These are phyloP conservation scores for Nomada flava DNA, from an alignment of 2,888 invertebrate genomes.

Conservation along the genomic window DNA sequence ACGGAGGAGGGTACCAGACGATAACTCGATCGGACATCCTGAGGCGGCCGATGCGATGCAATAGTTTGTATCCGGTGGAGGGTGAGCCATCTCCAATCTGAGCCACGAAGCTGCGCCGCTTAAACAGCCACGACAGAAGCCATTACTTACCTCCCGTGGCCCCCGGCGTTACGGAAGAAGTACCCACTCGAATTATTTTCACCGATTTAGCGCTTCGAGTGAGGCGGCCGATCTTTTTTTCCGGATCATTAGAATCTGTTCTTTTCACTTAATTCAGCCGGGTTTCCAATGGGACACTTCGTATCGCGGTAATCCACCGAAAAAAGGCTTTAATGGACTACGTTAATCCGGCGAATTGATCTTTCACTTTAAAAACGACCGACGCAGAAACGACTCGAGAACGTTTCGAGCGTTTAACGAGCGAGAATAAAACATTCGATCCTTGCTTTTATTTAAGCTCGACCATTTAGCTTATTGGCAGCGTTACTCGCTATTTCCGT, in stretches of 20 bases:
- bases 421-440: conserved; percentile 12
- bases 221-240: conserved; percentile 18
- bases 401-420: conserved; percentile 8
- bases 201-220: conserved; percentile 60
- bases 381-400: neutral
- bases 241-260: conserved; percentile 48
- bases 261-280: conserved; percentile 17
- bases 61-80: conserved; percentile 78
- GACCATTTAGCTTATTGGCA: neutral
- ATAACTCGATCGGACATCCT: conserved; percentile 80
- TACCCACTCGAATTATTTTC: conserved; percentile 74
- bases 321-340: conserved; percentile 44
- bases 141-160: conserved; percentile 75
- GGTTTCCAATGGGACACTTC: conserved; percentile 12
- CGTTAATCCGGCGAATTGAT: conserved; percentile 51
- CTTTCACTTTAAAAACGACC: conserved; percentile 27
- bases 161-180: conserved; percentile 59
- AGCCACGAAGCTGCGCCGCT: conserved; percentile 72
- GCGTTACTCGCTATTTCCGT: neutral
- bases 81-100: conserved; percentile 79
- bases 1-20: conserved; percentile 58
- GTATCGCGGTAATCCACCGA: conserved; percentile 49
- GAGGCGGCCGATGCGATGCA: conserved; percentile 77
- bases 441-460: neutral
- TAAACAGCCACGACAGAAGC: conserved; percentile 79